Base-by-base conservation (phyloP, 2,888 invertebrate species). In the Crematogaster levior region DNA sequence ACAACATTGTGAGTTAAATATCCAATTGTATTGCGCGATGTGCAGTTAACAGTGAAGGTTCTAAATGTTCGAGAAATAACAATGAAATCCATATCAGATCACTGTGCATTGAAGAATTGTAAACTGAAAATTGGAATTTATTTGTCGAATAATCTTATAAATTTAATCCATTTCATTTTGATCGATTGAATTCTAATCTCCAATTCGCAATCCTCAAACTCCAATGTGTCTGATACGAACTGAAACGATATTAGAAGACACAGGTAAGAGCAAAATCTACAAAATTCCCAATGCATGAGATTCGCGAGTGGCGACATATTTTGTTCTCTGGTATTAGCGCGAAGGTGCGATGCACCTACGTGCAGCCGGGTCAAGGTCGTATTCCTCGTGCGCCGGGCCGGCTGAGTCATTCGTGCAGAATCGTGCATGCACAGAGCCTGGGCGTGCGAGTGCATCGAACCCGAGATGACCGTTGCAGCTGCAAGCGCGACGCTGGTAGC, bases 321-420 rank as follows among this genome's bases (percentile, higher is more conserved):
- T 79, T 46, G 46, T 34, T 70, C 70, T 24, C n/a, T 18, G 34
- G 56, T 53, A 68, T 70, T 48, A n/a, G 84, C 70, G 85, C 84
- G 84, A 92, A 92, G 92, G 92, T 92, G 89, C 92, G 91, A 92
- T 91, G 91, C 92, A 93, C 91, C 91, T 88, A 91, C 92, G 91
- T 87, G 84, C 92, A 91, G 93, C 86, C 93, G 91, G 94, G 94
- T 94, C 94, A 94, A 94, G 93, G 93, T 92, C 93, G 92, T 89
- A 88, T 91, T 89, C 89, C 89, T 91, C 91, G 90, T 88, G 91
- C 91, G 88, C 89, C 88, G 90, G 89, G 89, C 90, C 86, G 91
- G 91, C 91, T 93, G 92, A 93, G 92, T 93, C 94, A 93, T 92
- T 93, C 91, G 92, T 91, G 91, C 89, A 91, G 91, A 91, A 90